A percentile compares a stretch with the other conserved stretches of the same genome.
phyloP scores from a whole-genome alignment of 2,888 invertebrate genomes.

The Drosophila putrida region DNA sequence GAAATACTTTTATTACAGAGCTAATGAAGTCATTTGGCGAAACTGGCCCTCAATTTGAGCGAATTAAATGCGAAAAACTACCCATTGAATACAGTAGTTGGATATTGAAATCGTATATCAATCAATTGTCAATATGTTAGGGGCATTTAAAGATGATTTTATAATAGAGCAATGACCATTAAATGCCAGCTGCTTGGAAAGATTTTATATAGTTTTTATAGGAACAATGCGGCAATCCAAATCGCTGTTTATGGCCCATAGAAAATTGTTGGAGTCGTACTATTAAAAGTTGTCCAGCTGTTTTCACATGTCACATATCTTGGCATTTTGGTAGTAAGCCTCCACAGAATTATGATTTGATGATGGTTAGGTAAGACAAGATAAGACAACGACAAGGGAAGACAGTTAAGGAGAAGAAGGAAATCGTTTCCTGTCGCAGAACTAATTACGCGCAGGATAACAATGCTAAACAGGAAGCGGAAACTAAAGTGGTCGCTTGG shows the following conservation, averaged over 20 bases:
- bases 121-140: constrained; percentile 63
- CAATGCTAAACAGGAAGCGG: constrained; percentile 73
- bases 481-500: constrained; percentile 70
- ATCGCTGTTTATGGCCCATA: constrained; percentile 66
- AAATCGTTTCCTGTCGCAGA: constrained; percentile 65
- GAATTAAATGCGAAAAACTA: constrained; percentile 20
- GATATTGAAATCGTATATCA: constrained; percentile 55
- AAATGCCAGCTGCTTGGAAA: constrained; percentile 55
- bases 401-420: constrained; percentile 12
- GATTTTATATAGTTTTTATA: background rate
- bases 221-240: constrained; percentile 50
- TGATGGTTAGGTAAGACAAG: constrained; percentile 24
- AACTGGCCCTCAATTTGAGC: constrained; percentile 32
- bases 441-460: constrained; percentile 73
- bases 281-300: constrained; percentile 51
- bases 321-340: constrained; percentile 46
- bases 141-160: constrained; percentile 56
- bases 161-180: constrained; percentile 56
- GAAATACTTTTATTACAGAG: constrained; percentile 8
- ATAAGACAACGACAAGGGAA: constrained; percentile 19
- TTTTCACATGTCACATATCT: constrained; percentile 60
- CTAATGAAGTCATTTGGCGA: constrained; percentile 53
- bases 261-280: constrained; percentile 60
- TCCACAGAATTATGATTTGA: constrained; percentile 9
- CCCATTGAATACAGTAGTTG: constrained; percentile 7